Base-by-base conservation (phyloP, 2,113 vertebrate genomes). In the Pachypanchax playfairii region DNA sequence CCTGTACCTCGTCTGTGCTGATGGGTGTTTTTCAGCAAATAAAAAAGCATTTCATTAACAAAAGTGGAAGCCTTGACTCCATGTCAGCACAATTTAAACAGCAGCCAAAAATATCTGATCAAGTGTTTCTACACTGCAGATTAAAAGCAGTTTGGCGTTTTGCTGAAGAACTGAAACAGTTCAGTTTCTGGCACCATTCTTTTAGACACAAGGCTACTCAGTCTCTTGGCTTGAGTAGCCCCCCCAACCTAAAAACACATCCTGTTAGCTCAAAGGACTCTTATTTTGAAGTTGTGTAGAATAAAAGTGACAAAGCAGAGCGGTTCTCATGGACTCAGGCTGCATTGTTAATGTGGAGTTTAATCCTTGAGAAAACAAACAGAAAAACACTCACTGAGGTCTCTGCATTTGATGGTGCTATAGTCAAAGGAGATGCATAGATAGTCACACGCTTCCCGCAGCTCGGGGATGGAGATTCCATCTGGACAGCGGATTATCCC, bases 341-440 rank as follows among this genome's bases (percentile, higher is more conserved):
- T 46, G 52, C 29, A 28, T 20, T 2, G 0, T 36, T 63, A 42
- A 53, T 20, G 17, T 28, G 20, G 5, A 1, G 36, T 24, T 54
- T 38, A 35, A 43, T 0, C 28, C n/a, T 14, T 20, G 9, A 68
- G 2, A 15, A 62, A 56, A n/a, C n/a, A n/a, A n/a, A n/a, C n/a
- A n/a, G n/a, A n/a, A 55, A 18, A 8, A 7, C 39, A 97, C 96
- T 98, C 92, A 99, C 97, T 97, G 52, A 99, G 95, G 91, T 99
- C 97, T 94, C 96, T 94, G 92, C 97, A 99, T 92, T 98, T 99
- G 88, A 99, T 98, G 80, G 96, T 99, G 89, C 96, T 96, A 72
- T 98, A 98, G 88, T 99, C 97, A 53, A 99, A 99, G 65, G 96
- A 96, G 91, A 99, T 99, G 91, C 97, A 98, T 82, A 99, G 96